A percentile compares a stretch with the other conserved stretches of the same genome.
phyloP scores from a whole-genome alignment of 2,113 vertebrate genomes.

The Elephantulus edwardii region DNA sequence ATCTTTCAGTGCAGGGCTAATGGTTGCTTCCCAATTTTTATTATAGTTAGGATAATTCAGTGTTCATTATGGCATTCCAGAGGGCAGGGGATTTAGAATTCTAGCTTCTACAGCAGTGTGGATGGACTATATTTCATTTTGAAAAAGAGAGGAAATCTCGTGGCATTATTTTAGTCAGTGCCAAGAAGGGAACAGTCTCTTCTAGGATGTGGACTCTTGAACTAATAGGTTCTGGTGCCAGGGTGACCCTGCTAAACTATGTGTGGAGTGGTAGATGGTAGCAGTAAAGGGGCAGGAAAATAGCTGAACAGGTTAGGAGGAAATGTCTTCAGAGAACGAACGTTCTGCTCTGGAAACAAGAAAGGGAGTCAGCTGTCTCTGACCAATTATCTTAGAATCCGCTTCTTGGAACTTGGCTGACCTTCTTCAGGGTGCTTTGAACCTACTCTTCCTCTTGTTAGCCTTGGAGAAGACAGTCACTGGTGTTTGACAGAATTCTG shows the following conservation, averaged over 20 bases:
- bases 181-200: constrained; percentile 65
- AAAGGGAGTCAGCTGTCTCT: constrained; percentile 57
- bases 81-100: constrained; percentile 17
- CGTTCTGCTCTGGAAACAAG: constrained; percentile 64
- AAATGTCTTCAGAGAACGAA: constrained; percentile 69
- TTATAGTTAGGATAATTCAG: not conserved
- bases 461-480: constrained; percentile 47
- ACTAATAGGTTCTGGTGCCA: constrained; percentile 32
- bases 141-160: not conserved
- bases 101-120: not conserved
- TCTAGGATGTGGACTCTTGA: constrained; percentile 46
- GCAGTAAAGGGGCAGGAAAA: constrained; percentile 48
- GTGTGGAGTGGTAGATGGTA: constrained; percentile 54
- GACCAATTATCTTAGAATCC: constrained; percentile 62
- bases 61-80: not conserved
- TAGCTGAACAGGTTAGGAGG: constrained; percentile 53
- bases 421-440: constrained; percentile 39
- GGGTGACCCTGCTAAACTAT: constrained; percentile 52
- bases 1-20: constrained; percentile 13
- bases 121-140: not conserved
- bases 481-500: constrained; percentile 36
- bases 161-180: constrained; percentile 1
- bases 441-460: constrained; percentile 51
- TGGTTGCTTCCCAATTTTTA: constrained; percentile 24
- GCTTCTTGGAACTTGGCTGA: constrained; percentile 55